Evolutionary conservation across 1,140 invertebrate species (phyloP).

Genomic region (Lamellibrachia luymesi): DNA sequence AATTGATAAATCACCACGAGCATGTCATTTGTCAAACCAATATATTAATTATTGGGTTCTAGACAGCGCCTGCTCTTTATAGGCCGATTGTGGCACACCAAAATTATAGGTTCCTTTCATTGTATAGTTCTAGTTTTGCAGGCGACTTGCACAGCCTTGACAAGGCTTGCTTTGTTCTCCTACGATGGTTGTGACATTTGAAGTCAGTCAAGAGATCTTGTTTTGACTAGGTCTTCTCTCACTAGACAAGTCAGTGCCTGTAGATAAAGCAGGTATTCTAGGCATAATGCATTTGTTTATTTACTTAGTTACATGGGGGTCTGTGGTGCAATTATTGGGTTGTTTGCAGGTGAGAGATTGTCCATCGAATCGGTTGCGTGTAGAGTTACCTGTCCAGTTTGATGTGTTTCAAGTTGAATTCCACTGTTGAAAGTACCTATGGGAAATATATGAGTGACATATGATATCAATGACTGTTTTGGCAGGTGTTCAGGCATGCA

Average conservation of each 20-base stretch:
- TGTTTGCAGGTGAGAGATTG: neutral
- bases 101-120: neutral
- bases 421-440: neutral
- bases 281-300: neutral
- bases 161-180: neutral
- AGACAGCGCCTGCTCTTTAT: neutral
- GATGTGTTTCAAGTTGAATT: neutral
- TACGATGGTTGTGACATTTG: neutral
- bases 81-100: neutral
- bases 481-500: no score
- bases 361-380: neutral
- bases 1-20: neutral
- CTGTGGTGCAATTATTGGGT: neutral
- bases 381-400: neutral
- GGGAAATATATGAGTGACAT: neutral
- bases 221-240: neutral
- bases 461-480: neutral
- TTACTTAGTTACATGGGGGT: neutral
- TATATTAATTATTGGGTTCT: neutral
- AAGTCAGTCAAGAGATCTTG: neutral
- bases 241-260: neutral
- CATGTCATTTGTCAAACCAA: neutral
- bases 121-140: neutral
- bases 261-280: neutral
- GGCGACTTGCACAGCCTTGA: neutral